Evolutionary conservation across 1,140 invertebrate species (phyloP), one percentile per base, ranked within the genome.

Genomic region (Drosophila nannoptera): DNA sequence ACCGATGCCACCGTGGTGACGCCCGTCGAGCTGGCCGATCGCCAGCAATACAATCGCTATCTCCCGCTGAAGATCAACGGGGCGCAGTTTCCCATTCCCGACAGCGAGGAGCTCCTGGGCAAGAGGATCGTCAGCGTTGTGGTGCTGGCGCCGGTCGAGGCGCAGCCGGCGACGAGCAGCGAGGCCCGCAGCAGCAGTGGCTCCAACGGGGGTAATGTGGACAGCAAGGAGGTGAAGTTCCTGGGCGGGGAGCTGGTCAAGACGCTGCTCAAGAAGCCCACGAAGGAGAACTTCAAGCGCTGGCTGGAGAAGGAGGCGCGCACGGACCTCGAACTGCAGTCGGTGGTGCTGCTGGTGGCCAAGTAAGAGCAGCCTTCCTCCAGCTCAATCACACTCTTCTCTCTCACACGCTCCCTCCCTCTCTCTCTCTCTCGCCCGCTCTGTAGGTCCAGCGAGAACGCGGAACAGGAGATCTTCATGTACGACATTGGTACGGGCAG

Each of bases 401-500:
- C 35, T 36, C 6, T 36, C 40, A 7, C n/a, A 7, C 40, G n/a
- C n/a, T 4, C 4, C 5, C n/a, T 42, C 40, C 5, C 40, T 12
- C 40, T 42, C 40, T 42, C 4, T 12, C 40, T 12, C n/a, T 16
- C 40, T 43, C 22, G 22, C 22, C 22, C 22, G 22, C 22, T 22
- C 22, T 43, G 5, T 50, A 89, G 87, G 67, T 68, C 81, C 46
- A 69, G 68, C 31, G 77, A 86, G 0, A 2, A 61, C 0, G 91
- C 91, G 9, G 92, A 93, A 43, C 93, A 94, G 87, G 95, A 96
- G 90, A 96, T 96, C 67, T 96, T 93, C 89, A 96, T 96, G 95
- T 96, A 95, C 84, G 95, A 96, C 77, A 92, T 95, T 7, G 88
- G 90, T 45, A 93, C 93, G 22, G 91, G 93, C 71, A 92, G 90